Evolutionary conservation across 2,888 invertebrate species (phyloP), one percentile per base, ranked within the genome.

Genomic region (Patella ulyssiponensis): DNA sequence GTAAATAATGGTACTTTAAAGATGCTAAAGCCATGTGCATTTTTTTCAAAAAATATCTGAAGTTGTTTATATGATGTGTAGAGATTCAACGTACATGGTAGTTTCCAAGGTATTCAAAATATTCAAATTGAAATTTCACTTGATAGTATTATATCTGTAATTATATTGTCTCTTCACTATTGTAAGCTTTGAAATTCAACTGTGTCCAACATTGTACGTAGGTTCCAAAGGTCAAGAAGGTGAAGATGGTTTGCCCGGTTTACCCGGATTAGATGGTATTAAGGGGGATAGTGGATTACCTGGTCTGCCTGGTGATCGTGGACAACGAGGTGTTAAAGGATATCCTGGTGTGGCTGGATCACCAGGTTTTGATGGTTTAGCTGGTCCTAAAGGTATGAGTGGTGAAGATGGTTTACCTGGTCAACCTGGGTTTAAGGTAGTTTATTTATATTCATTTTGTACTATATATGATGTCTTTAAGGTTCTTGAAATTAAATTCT

Each of bases 291-390:
- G 88, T 56, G 91, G 90, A 17, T 51, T 79, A 0, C 80, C 84
- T 58, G 80, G 84, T 33, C 76, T 87, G 77, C 94, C 95, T 90
- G 91, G 91, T n/a, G 58, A 51, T 69, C 88, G 85, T 75, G 91
- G 91, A 74, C 83, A 82, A n/a, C 75, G 71, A 17, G 93, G 88
- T 44, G 80, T 84, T 7, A 69, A 79, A n/a, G 88, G 88, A 54
- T 77, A 80, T 1, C 73, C 79, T 51, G 89, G 97, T n/a, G 90
- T 92, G 23, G 81, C 82, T 70, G 88, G 88, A 69, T 69, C 83
- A 23, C 83, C 84, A 5, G 87, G 88, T 44, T 71, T 80, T 3
- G 85, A 86, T 77, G 87, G 86, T 51, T 72, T 81, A 3, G 81
- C 83, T 33, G 86, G 87, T 73, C 79, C 81, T n/a, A 82, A 87